Conservation (phyloP, 2,888 invertebrate species). For the Julus scandinavius region DNA sequence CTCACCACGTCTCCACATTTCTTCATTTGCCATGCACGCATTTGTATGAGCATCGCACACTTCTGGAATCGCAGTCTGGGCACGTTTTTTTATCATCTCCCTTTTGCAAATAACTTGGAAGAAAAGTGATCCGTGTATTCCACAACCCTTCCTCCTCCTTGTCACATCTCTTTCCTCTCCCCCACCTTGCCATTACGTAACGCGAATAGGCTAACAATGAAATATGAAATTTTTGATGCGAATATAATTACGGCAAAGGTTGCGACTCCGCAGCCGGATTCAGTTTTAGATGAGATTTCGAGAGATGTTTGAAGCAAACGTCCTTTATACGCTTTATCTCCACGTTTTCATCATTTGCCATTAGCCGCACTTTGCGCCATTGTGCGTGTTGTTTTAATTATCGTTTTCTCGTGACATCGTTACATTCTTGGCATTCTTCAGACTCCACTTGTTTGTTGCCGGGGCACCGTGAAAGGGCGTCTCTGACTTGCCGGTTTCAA, state of each 20-base stretch:
- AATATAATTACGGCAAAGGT: not conserved
- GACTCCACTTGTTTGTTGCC: not conserved
- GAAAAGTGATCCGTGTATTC: not conserved
- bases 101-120: not conserved
- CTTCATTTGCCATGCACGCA: not conserved
- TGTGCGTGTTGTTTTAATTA: slow-evolving; percentile 28
- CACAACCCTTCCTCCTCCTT: not conserved
- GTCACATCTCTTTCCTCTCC: not conserved
- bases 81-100: slow-evolving; percentile 6
- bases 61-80: not conserved
- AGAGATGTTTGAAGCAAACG: not conserved
- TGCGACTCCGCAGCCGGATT: not conserved
- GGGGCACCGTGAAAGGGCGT: not conserved
- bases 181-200: not conserved
- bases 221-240: not conserved
- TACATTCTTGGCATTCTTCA: not conserved
- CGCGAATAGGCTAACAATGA: not conserved
- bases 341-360: not conserved
- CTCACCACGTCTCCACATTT: not conserved
- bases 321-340: not conserved
- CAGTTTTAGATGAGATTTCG: not conserved
- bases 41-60: not conserved
- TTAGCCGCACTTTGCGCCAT: not conserved
- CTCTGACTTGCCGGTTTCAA: not conserved
- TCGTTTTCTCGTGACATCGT: not conserved